phyloP scores from a whole-genome alignment of 2,888 invertebrate species.

The Automeris io region DNA sequence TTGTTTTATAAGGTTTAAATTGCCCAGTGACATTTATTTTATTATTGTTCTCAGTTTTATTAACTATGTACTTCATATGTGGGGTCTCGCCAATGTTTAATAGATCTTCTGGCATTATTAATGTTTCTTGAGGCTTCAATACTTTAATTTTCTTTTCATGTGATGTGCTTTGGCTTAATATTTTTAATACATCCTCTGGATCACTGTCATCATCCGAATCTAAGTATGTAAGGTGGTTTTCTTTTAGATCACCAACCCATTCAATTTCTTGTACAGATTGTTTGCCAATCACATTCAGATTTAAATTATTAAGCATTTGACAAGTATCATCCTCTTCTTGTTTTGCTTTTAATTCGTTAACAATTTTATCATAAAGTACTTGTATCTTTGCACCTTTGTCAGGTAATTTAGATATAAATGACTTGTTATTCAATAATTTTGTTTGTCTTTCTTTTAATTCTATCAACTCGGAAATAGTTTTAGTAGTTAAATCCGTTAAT shows the following conservation, averaged over 20 bases:
- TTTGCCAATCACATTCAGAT: conserved; percentile 58
- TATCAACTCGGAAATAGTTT: conserved; percentile 60
- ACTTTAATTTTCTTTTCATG: conserved; percentile 69
- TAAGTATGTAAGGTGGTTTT: conserved; percentile 38
- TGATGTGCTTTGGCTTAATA: conserved; percentile 73
- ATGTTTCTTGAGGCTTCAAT: conserved; percentile 55
- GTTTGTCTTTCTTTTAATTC: conserved; percentile 76
- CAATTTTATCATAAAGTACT: conserved; percentile 61
- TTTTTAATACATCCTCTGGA: conserved; percentile 75
- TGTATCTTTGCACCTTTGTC: conserved; percentile 79
- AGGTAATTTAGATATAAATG: conserved; percentile 70
- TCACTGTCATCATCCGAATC: conserved; percentile 79
- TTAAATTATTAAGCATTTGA: conserved; percentile 65
- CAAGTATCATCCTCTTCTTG: conserved; percentile 71
- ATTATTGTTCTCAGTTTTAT: conserved; percentile 62
- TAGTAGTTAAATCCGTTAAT: conserved; percentile 63
- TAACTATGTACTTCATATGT: conserved; percentile 73
- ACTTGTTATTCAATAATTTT: conserved; percentile 71
- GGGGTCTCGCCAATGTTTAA: conserved; percentile 58
- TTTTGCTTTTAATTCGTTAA: conserved; percentile 60
- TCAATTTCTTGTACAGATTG: conserved; percentile 73
- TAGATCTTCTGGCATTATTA: conserved; percentile 72
- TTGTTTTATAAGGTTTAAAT: conserved; percentile 78
- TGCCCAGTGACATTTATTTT: conserved; percentile 44
- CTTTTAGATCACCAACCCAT: conserved; percentile 73